Conservation (phyloP, 2,113 vertebrate species). For the Suncus etruscus region DNA sequence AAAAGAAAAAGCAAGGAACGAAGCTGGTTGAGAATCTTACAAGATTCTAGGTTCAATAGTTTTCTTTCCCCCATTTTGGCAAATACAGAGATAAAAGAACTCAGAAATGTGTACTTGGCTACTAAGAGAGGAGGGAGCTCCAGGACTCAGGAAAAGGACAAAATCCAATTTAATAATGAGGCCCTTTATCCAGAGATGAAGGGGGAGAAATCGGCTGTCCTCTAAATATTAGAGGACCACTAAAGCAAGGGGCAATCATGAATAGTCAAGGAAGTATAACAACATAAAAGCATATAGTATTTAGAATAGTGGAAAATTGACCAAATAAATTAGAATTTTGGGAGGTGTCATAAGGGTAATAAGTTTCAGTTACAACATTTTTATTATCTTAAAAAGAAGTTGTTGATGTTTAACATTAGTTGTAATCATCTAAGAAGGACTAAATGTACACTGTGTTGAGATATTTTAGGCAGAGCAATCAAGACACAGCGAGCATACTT, state of each 20-base stretch:
- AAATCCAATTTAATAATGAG: slow-evolving; percentile 68
- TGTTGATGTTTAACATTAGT: slow-evolving; percentile 81
- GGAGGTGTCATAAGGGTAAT: slow-evolving; percentile 11
- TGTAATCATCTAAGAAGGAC: slow-evolving; percentile 56
- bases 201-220: neutral
- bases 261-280: neutral
- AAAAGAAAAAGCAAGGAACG: neutral
- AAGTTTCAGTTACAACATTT: slow-evolving; percentile 71
- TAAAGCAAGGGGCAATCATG: neutral
- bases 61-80: slow-evolving; percentile 68
- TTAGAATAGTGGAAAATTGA: neutral
- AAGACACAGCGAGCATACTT: slow-evolving; percentile 83
- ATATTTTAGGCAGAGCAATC: slow-evolving; percentile 84
- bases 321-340: neutral
- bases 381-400: slow-evolving; percentile 79
- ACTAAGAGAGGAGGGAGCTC: slow-evolving; percentile 51
- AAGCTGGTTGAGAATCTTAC: slow-evolving; percentile 31
- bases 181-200: slow-evolving; percentile 44
- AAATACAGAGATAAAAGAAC: slow-evolving; percentile 40
- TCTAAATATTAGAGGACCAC: neutral
- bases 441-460: slow-evolving; percentile 73
- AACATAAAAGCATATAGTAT: neutral
- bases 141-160: slow-evolving; percentile 60
- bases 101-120: slow-evolving; percentile 78
- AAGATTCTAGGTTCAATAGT: slow-evolving; percentile 58